Evolutionary conservation across 2,113 vertebrate genomes (phyloP).

Genomic region (Epinephelus moara): DNA sequence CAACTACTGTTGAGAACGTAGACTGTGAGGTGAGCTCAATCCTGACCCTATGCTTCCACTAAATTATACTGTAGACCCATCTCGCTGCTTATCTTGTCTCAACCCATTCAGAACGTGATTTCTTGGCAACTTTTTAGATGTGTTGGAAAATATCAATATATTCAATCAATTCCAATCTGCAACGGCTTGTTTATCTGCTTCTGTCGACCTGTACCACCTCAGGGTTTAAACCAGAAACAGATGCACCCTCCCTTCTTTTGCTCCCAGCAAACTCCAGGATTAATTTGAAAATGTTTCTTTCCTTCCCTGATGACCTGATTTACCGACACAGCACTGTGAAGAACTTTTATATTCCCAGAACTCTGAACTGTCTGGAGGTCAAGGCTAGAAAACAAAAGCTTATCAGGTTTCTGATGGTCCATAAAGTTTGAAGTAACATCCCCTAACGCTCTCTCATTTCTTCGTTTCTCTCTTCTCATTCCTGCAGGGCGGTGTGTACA

Average conservation of each 20-base stretch:
- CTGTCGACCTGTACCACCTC: background rate
- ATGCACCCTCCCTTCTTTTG: background rate
- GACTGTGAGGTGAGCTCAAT: background rate
- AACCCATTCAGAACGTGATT: background rate
- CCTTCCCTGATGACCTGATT: background rate
- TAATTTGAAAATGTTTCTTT: conserved; percentile 9
- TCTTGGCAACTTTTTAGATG: background rate
- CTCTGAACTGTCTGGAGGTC: background rate
- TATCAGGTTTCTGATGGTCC: background rate
- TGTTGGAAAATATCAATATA: conserved; percentile 55
- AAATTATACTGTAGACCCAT: background rate
- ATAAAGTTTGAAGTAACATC: background rate
- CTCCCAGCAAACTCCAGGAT: background rate
- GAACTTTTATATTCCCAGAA: background rate
- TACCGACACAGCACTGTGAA: background rate
- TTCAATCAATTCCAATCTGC: conserved; percentile 49
- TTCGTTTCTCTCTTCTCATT: background rate
- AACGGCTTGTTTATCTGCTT: conserved; percentile 33
- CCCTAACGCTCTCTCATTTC: background rate
- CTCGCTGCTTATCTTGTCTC: conserved; percentile 30
- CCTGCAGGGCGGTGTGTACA: conserved; percentile 81
- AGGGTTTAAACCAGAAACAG: conserved; percentile 5
- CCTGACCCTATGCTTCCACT: background rate
- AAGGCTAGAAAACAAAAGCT: background rate
- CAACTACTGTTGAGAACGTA: background rate